Percentiles rank a stretch among this genome's conserved stretches.
phyloP scores from a whole-genome alignment of 2,888 invertebrate species.

The Ligdia adustata region DNA sequence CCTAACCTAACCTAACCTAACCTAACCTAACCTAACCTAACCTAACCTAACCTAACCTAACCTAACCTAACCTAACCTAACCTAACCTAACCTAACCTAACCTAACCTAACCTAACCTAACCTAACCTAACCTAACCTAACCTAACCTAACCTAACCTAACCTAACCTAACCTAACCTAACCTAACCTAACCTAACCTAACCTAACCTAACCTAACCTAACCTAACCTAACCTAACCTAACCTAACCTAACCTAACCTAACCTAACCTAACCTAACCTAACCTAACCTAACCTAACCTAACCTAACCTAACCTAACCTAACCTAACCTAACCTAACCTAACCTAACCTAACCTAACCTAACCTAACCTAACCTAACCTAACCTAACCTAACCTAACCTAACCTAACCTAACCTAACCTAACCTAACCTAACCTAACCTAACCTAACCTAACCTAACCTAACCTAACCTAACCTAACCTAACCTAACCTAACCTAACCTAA shows the following conservation, averaged over 20 bases:
- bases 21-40: slow-evolving; percentile 24
- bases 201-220: slow-evolving; percentile 17
- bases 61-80: background rate
- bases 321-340: slow-evolving; percentile 11
- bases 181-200: slow-evolving; percentile 1
- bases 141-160: slow-evolving; percentile 24
- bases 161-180: slow-evolving; percentile 1
- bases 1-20: slow-evolving; percentile 25
- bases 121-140: slow-evolving; percentile 18
- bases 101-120: slow-evolving; percentile 10
- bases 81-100: background rate
- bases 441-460: slow-evolving; percentile 24
- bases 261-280: background rate
- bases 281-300: background rate
- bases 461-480: slow-evolving; percentile 1
- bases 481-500: background rate
- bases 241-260: slow-evolving; percentile 14
- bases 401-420: slow-evolving; percentile 4
- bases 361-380: slow-evolving; percentile 13
- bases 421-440: slow-evolving; percentile 25
- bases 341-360: slow-evolving; percentile 24
- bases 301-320: slow-evolving; percentile 4
- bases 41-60: slow-evolving; percentile 1
- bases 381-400: slow-evolving; percentile 1
- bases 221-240: slow-evolving; percentile 26